Evolutionary conservation across 2,797 vertebrate genomes (phyloP).

Genomic region (Coendou prehensilis): DNA sequence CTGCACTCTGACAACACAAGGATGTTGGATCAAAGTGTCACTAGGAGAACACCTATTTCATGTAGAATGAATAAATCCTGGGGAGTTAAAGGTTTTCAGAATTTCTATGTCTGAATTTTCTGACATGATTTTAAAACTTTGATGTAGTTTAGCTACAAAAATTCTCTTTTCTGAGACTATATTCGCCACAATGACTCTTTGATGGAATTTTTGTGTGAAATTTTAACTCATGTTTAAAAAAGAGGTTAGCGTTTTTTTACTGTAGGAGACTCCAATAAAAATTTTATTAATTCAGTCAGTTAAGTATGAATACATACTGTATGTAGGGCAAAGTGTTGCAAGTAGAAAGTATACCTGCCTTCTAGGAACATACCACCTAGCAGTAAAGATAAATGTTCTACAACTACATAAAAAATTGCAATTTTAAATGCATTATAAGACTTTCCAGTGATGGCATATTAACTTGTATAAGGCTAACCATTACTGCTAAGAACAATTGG

Average conservation of each 20-base stretch:
- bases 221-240: conserved; percentile 73
- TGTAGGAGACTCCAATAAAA: conserved; percentile 26
- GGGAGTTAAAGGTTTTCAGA: conserved; percentile 71
- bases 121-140: conserved; percentile 81
- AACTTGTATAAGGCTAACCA: background rate
- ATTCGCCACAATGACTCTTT: conserved; percentile 73
- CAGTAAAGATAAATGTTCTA: conserved; percentile 43
- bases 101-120: conserved; percentile 70
- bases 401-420: background rate
- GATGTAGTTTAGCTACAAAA: conserved; percentile 70
- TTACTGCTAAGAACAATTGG: conserved; percentile 27
- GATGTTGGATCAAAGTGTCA: conserved; percentile 72
- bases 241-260: conserved; percentile 62
- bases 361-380: conserved; percentile 26
- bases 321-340: background rate
- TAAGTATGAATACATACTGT: background rate
- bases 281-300: conserved; percentile 52
- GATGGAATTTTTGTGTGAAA: conserved; percentile 63
- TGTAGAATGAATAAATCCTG: conserved; percentile 70
- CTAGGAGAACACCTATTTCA: conserved; percentile 58
- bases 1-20: conserved; percentile 66
- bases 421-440: conserved; percentile 46
- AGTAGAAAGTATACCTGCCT: conserved; percentile 14
- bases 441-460: background rate
- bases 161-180: conserved; percentile 72